Evolutionary conservation across 2,113 vertebrate genomes (phyloP).

Genomic region (Eublepharis macularius): DNA sequence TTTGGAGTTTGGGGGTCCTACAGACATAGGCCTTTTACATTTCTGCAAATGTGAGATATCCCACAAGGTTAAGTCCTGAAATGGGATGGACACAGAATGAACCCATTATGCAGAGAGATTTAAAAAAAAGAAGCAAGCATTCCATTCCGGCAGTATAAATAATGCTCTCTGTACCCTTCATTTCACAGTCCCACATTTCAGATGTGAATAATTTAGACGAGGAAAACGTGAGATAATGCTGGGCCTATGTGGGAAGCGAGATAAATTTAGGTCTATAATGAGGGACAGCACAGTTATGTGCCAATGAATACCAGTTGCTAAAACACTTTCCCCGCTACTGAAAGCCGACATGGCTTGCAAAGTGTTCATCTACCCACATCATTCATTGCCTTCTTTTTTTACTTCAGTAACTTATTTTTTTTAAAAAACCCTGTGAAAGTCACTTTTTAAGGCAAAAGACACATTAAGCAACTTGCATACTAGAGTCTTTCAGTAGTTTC

Average conservation of each 20-base stretch:
- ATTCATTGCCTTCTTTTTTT: conserved; percentile 30
- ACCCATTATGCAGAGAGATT: not conserved
- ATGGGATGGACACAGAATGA: conserved; percentile 47
- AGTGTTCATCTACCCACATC: conserved; percentile 14
- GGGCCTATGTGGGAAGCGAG: conserved; percentile 56
- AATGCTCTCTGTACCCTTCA: conserved; percentile 41
- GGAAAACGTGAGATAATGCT: conserved; percentile 45
- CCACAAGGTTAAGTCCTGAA: conserved; percentile 35
- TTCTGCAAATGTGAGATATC: conserved; percentile 57
- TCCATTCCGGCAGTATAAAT: conserved; percentile 53
- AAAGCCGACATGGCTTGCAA: conserved; percentile 53
- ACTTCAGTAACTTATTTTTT: not conserved
- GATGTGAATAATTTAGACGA: conserved; percentile 57
- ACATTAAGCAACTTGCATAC: not conserved
- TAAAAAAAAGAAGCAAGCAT: conserved; percentile 42
- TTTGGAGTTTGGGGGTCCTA: conserved; percentile 46
- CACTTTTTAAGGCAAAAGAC: not conserved
- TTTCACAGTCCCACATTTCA: conserved; percentile 52
- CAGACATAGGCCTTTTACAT: conserved; percentile 16
- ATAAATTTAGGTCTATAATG: conserved; percentile 64
- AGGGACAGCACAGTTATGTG: conserved; percentile 52
- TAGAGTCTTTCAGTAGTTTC: conserved; percentile 22
- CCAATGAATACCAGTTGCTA: conserved; percentile 36
- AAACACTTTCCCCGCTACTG: conserved; percentile 26
- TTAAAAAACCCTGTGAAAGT: not conserved